Conservation (phyloP, 2,113 vertebrate species). For the Silurus glanis region DNA sequence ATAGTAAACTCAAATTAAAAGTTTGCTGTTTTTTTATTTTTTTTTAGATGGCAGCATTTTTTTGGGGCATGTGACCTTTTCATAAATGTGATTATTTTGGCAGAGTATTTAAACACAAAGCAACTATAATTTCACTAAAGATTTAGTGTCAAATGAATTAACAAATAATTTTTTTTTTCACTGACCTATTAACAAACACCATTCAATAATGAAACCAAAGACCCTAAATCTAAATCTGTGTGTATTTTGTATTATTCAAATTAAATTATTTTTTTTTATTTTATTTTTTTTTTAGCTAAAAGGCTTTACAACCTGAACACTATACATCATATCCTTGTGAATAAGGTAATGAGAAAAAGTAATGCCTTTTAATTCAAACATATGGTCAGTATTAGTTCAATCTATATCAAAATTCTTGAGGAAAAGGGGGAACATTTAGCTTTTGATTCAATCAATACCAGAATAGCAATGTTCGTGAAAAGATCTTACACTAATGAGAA, state of each 20-base stretch:
- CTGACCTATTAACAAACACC: neutral
- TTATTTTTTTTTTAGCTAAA: neutral
- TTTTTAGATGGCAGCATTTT: neutral
- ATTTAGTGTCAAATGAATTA: neutral
- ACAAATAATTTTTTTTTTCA: neutral
- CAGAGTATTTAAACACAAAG: neutral
- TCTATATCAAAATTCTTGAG: neutral
- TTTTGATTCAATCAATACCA: neutral
- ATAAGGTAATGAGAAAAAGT: neutral
- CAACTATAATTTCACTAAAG: neutral
- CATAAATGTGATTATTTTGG: neutral
- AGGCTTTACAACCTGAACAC: neutral
- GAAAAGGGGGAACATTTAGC: neutral
- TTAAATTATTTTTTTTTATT: too few relatives aligned
- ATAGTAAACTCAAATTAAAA: too few relatives aligned
- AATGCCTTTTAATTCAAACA: conserved; percentile 9
- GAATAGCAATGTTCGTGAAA: neutral
- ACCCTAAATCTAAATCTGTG: neutral
- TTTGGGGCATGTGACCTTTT: neutral
- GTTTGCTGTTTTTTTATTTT: too few relatives aligned
- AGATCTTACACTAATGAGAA: neutral
- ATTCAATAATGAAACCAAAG: neutral
- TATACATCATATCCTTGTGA: neutral
- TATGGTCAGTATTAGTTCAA: neutral
- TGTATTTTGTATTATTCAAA: too few relatives aligned